phyloP scores from a whole-genome alignment of 2,113 vertebrate genomes.

The Gambusia holbrooki region DNA sequence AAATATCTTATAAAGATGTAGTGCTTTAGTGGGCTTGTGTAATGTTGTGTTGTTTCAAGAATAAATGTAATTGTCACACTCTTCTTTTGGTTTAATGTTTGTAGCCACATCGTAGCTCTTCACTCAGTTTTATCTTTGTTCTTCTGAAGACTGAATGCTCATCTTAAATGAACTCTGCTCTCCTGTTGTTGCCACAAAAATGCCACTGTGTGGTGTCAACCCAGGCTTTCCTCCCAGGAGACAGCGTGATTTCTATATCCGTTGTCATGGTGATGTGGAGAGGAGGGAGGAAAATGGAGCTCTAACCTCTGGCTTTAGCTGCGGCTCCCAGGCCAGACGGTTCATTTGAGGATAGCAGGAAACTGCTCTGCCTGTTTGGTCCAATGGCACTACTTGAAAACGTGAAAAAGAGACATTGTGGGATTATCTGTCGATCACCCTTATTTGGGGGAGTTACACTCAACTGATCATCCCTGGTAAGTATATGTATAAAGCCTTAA shows the following conservation, averaged over 20 bases:
- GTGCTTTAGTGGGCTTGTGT: not conserved
- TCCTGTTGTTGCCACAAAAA: conserved; percentile 93
- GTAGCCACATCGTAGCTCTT: conserved; percentile 41
- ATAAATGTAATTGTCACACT: conserved; percentile 38
- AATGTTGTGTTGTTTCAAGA: conserved; percentile 26
- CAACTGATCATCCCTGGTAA: not conserved
- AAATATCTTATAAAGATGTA: not conserved
- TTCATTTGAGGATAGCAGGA: conserved; percentile 82
- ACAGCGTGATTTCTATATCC: conserved; percentile 99
- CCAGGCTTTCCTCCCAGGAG: conserved; percentile 91
- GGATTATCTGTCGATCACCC: conserved; percentile 79
- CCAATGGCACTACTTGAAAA: conserved; percentile 88
- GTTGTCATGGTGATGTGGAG: conserved; percentile 96
- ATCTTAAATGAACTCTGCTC: conserved; percentile 91
- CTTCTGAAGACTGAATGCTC: conserved; percentile 90
- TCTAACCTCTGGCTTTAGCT: conserved; percentile 92
- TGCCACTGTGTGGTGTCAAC: conserved; percentile 91
- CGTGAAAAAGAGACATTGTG: conserved; percentile 89
- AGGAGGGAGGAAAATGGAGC: conserved; percentile 91
- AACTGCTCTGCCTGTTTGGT: conserved; percentile 90
- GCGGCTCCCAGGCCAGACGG: conserved; percentile 83
- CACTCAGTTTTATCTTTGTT: conserved; percentile 88
- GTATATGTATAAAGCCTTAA: not conserved
- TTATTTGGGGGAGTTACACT: not conserved
- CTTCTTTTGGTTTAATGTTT: conserved; percentile 41